phyloP scores from a whole-genome alignment of 1,140 invertebrate species.

The Drosophila saltans region DNA sequence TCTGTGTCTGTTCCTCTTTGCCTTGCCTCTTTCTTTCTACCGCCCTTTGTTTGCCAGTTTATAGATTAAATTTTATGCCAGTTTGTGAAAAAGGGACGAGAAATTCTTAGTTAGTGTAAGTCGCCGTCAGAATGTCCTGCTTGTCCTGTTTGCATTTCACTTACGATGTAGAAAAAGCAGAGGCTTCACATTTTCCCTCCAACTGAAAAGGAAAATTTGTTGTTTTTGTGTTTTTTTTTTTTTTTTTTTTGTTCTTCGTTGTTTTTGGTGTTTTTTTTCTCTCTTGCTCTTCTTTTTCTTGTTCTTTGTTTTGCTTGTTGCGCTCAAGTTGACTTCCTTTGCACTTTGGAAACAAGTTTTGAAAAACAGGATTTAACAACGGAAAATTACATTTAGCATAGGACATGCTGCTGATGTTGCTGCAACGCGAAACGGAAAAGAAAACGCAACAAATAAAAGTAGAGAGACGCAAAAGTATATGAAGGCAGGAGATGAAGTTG shows the following conservation, averaged over 20 bases:
- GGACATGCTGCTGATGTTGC: slow-evolving; percentile 56
- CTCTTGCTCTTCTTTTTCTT: slow-evolving; percentile 32
- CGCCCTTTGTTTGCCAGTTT: slow-evolving; percentile 11
- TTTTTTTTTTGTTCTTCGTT: slow-evolving; percentile 28
- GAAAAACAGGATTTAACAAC: slow-evolving; percentile 81
- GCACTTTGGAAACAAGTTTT: slow-evolving; percentile 76
- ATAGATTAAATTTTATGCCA: slow-evolving; percentile 17
- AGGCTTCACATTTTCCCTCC: slow-evolving; percentile 9
- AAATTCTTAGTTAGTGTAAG: slow-evolving; percentile 8
- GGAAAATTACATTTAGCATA: slow-evolving; percentile 79
- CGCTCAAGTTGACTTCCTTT: slow-evolving; percentile 77
- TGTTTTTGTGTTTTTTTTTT: neutral
- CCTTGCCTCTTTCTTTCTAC: too few species aligned
- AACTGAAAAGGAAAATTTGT: neutral
- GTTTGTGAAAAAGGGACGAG: neutral
- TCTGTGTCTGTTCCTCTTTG: neutral
- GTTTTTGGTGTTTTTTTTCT: slow-evolving; percentile 27
- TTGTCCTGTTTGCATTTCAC: slow-evolving; percentile 5
- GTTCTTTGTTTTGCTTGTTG: slow-evolving; percentile 54
- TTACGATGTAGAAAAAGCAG: slow-evolving; percentile 5
- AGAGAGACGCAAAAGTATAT: neutral
- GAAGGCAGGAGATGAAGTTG: slow-evolving; percentile 1
- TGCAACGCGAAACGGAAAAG: slow-evolving; percentile 34
- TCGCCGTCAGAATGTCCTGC: slow-evolving; percentile 1
- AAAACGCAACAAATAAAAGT: slow-evolving; percentile 30